A percentile compares a stretch with the other conserved stretches of the same genome.
phyloP scores from a whole-genome alignment of 2,888 invertebrate genomes.

The Heterodera filipjevi region DNA sequence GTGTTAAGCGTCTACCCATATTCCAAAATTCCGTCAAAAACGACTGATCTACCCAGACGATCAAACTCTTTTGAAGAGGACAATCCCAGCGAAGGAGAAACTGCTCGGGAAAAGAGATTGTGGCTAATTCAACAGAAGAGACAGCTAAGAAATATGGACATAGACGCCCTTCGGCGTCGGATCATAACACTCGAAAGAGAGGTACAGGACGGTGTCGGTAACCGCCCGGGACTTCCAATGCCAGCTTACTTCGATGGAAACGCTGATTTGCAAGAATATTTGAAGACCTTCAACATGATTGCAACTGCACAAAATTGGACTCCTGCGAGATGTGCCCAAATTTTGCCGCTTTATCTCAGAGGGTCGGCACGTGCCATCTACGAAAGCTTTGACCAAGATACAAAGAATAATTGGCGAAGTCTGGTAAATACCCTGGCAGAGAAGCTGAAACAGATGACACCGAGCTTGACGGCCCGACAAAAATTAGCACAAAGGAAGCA shows the following conservation, averaged over 20 bases:
- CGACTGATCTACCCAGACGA: no score
- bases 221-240: not conserved
- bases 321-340: not conserved
- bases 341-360: not conserved
- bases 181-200: not conserved
- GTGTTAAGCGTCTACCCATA: no score
- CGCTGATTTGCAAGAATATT: not conserved
- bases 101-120: not conserved
- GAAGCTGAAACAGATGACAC: not conserved
- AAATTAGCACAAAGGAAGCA: not conserved
- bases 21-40: no score
- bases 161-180: not conserved
- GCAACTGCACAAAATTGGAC: not conserved
- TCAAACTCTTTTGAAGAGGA: no score
- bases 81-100: not conserved
- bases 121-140: not conserved
- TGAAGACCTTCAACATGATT: not conserved
- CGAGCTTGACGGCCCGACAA: not conserved
- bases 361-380: not conserved
- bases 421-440: not conserved
- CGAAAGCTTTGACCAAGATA: not conserved
- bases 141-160: not conserved
- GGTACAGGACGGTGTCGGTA: not conserved
- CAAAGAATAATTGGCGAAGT: not conserved
- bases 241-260: not conserved